Evolutionary conservation across 2,797 vertebrate genomes (phyloP).

Genomic region (Melanogrammus aeglefinus): DNA sequence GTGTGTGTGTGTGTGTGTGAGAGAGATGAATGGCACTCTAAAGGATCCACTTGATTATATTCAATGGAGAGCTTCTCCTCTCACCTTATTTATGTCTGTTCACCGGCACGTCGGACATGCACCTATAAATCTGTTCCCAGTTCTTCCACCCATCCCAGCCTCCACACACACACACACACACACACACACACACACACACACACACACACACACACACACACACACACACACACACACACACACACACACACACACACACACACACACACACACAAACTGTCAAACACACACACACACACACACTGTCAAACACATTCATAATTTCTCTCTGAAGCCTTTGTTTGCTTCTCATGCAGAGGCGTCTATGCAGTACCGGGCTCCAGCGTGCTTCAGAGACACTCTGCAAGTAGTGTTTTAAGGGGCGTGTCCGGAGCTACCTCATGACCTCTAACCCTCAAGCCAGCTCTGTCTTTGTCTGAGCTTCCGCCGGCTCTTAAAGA

Average conservation of each 20-base stretch:
- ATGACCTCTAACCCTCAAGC: neutral
- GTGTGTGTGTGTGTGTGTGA: conserved; percentile 17
- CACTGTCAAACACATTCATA: no score
- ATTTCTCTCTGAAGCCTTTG: neutral
- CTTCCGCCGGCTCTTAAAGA: no score
- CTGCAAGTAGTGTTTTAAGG: neutral
- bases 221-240: conserved; percentile 17
- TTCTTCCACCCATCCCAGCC: neutral
- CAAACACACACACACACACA: no score
- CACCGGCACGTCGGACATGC: conserved; percentile 53
- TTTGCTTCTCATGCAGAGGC: no score
- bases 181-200: conserved; percentile 16
- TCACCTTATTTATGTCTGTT: conserved; percentile 68
- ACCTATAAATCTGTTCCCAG: conserved; percentile 55
- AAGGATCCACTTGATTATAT: conserved; percentile 70
- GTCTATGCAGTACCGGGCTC: no score
- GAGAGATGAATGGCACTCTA: conserved; percentile 51
- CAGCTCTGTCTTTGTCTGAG: no score
- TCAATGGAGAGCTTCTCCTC: conserved; percentile 68
- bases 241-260: conserved; percentile 9
- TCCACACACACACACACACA: conserved; percentile 34
- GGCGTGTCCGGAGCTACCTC: neutral
- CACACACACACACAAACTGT: neutral
- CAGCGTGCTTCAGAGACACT: neutral
- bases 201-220: conserved; percentile 15